A percentile compares a stretch with the other conserved stretches of the same genome.
These are phyloP conservation scores for Drosophila watanabei DNA, from an alignment of 1,140 invertebrate species.

Conservation along the genomic window DNA sequence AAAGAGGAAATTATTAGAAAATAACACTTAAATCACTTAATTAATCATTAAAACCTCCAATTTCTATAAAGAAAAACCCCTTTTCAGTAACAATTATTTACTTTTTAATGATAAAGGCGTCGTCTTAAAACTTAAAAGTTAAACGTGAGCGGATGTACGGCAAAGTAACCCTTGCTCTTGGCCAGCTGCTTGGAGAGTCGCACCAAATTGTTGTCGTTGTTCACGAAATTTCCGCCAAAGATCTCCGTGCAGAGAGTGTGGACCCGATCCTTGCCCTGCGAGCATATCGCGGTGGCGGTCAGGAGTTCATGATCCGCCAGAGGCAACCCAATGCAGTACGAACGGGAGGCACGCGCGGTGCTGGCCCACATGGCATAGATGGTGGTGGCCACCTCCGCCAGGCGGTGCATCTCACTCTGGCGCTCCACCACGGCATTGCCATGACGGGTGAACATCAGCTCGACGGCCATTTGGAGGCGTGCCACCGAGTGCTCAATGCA, in stretches of 20 bases:
- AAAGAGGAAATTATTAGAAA: too few species aligned
- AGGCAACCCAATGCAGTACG: constrained; percentile 91
- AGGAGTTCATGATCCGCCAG: constrained; percentile 90
- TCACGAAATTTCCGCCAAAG: constrained; percentile 76
- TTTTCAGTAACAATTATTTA: constrained; percentile 25
- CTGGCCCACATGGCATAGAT: constrained; percentile 93
- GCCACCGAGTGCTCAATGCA: constrained; percentile 88
- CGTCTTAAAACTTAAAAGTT: constrained; percentile 86
- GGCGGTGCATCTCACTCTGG: constrained; percentile 90
- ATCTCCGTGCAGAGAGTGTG: constrained; percentile 85
- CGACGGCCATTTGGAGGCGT: constrained; percentile 87
- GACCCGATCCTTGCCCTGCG: constrained; percentile 85
- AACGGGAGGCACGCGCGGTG: constrained; percentile 89
- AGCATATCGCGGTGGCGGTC: constrained; percentile 87
- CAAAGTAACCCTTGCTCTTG: constrained; percentile 87
- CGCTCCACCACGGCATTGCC: constrained; percentile 88
- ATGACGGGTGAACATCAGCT: constrained; percentile 87
- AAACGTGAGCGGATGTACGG: constrained; percentile 88
- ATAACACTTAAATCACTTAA: too few species aligned
- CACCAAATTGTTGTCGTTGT: constrained; percentile 83
- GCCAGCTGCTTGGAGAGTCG: constrained; percentile 86
- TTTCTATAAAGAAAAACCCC: too few species aligned
- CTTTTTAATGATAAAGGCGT: constrained; percentile 28
- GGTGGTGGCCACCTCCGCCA: constrained; percentile 91
- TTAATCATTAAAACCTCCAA: too few species aligned